Evolutionary conservation across 2,888 invertebrate genomes (phyloP).

Genomic region (Lottia scabra): DNA sequence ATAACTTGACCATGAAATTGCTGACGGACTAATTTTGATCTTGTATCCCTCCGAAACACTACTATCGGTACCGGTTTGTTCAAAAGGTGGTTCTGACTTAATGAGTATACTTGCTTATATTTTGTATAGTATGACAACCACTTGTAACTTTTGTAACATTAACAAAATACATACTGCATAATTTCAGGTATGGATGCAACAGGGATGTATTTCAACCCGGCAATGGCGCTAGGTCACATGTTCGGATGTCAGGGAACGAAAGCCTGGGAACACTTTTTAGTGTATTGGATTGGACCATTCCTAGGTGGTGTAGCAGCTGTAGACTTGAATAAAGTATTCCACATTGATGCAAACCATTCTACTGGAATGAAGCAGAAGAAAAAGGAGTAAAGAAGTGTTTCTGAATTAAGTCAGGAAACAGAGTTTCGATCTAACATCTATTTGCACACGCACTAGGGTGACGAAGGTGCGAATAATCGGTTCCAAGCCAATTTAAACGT

Average conservation of each 20-base stretch:
- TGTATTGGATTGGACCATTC: conserved; percentile 91
- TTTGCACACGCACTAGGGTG: too few relatives aligned
- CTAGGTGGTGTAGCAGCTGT: conserved; percentile 70
- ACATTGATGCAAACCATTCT: conserved; percentile 42
- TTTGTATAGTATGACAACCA: too few relatives aligned
- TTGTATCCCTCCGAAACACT: too few relatives aligned
- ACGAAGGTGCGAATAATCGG: too few relatives aligned
- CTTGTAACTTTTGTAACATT: too few relatives aligned
- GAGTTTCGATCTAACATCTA: too few relatives aligned
- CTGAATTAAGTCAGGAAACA: not conserved
- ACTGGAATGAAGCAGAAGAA: conserved; percentile 25
- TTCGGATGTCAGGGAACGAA: conserved; percentile 90
- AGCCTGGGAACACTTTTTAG: conserved; percentile 83
- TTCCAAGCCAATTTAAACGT: too few relatives aligned
- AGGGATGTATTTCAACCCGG: conserved; percentile 95
- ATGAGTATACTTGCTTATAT: too few relatives aligned
- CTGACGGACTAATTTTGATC: too few relatives aligned
- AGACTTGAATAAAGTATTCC: conserved; percentile 42
- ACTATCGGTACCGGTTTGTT: too few relatives aligned
- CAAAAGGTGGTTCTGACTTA: too few relatives aligned
- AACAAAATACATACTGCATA: not conserved
- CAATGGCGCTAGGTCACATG: conserved; percentile 89
- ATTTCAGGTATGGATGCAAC: conserved; percentile 87
- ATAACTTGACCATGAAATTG: too few relatives aligned
- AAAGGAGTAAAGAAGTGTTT: conserved; percentile 15